These are phyloP conservation scores for Temnothorax curvispinosus DNA, from an alignment of 1,140 invertebrate genomes.

Conservation along the genomic window DNA sequence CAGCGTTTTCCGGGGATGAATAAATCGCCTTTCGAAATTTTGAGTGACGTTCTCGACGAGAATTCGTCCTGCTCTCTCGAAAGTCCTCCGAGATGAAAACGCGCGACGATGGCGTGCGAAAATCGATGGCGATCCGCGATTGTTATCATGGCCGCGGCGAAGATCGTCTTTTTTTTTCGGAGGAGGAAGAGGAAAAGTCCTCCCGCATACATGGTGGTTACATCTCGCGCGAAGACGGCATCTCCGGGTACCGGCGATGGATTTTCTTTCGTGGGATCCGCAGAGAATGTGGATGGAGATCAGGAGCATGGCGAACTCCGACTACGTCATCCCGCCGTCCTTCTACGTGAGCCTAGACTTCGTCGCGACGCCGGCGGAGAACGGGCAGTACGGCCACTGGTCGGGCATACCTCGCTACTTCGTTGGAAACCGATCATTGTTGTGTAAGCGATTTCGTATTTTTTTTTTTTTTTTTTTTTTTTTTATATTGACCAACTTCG, in stretches of 20 bases:
- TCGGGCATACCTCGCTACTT: conserved; percentile 38
- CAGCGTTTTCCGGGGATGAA: neutral
- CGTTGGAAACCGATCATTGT: conserved; percentile 23
- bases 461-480: neutral
- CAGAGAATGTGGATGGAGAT: conserved; percentile 8
- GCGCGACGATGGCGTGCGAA: neutral
- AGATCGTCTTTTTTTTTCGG: neutral
- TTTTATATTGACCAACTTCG: neutral
- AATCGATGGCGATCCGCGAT: conserved; percentile 26
- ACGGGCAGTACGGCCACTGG: conserved; percentile 3
- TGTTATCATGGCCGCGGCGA: neutral
- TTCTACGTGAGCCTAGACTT: conserved; percentile 15
- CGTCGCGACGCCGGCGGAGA: conserved; percentile 6
- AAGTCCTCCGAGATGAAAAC: neutral
- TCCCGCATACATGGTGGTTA: conserved; percentile 59
- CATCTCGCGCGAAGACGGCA: conserved; percentile 71
- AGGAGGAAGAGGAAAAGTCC: neutral
- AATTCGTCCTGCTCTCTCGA: neutral
- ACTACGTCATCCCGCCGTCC: neutral
- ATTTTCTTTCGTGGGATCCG: conserved; percentile 49
- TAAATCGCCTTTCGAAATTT: neutral
- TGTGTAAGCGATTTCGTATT: conserved; percentile 50
- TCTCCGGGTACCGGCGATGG: conserved; percentile 68
- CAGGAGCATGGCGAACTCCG: conserved; percentile 15
- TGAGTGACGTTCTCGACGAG: neutral